phyloP scores from a whole-genome alignment of 2,113 vertebrate genomes.

The Ivindomyrus marchei region DNA sequence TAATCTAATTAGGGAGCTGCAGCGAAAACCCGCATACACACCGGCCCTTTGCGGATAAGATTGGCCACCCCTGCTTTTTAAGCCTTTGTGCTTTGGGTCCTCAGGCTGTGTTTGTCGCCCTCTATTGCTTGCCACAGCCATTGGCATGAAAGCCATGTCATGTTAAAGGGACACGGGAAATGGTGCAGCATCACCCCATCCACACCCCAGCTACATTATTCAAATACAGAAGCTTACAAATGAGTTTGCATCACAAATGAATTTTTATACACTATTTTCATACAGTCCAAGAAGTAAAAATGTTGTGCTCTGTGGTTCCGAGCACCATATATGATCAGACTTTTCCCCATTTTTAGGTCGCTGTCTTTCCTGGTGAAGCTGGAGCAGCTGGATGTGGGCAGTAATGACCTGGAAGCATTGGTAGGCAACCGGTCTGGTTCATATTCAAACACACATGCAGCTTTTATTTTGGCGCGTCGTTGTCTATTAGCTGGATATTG shows the following conservation, averaged over 20 bases:
- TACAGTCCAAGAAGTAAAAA: not conserved
- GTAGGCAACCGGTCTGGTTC: slow-evolving; percentile 50
- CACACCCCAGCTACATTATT: not conserved
- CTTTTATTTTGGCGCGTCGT: not conserved
- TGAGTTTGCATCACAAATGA: not conserved
- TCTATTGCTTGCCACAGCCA: not conserved
- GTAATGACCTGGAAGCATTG: slow-evolving; percentile 93
- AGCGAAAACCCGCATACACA: too few relatives aligned
- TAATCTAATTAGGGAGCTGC: too few relatives aligned
- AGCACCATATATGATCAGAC: not conserved
- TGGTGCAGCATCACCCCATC: not conserved
- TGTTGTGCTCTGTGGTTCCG: not conserved
- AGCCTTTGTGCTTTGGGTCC: not conserved
- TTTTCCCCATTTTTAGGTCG: slow-evolving; percentile 60
- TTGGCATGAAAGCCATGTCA: not conserved
- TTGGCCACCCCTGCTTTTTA: not conserved
- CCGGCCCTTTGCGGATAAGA: too few relatives aligned
- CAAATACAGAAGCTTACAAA: not conserved
- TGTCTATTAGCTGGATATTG: not conserved
- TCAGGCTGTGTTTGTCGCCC: not conserved
- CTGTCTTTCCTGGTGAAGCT: slow-evolving; percentile 96
- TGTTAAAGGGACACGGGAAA: not conserved
- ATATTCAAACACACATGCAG: not conserved
- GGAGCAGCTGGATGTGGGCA: slow-evolving; percentile 95
- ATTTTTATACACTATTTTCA: not conserved